These are phyloP conservation scores for Nematopogon swammerdamellus DNA, from an alignment of 2,888 invertebrate genomes.

Conservation along the genomic window DNA sequence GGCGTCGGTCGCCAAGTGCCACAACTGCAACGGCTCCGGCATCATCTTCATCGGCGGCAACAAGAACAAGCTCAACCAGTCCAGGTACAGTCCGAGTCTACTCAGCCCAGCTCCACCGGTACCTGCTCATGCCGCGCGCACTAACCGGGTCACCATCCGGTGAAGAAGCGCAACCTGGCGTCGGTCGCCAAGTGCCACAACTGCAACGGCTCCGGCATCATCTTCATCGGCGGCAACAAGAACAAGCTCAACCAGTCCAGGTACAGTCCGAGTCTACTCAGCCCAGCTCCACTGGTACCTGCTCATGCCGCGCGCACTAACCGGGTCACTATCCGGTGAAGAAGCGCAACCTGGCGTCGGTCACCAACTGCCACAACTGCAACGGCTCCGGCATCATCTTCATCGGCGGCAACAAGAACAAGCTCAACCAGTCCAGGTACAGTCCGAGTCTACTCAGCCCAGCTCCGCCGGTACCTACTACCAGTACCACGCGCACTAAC, in stretches of 20 bases:
- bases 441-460: too few species aligned
- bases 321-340: slow-evolving; percentile 75
- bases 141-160: slow-evolving; percentile 72
- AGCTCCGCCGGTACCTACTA: too few species aligned
- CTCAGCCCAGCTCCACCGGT: too few species aligned
- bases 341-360: slow-evolving; percentile 76
- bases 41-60: slow-evolving; percentile 75
- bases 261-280: too few species aligned
- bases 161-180: slow-evolving; percentile 78
- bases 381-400: slow-evolving; percentile 86
- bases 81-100: too few species aligned
- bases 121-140: too few species aligned
- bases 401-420: slow-evolving; percentile 64
- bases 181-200: slow-evolving; percentile 86
- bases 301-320: too few species aligned
- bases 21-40: slow-evolving; percentile 86
- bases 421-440: slow-evolving; percentile 52
- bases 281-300: too few species aligned
- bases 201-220: slow-evolving; percentile 85
- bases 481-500: too few species aligned
- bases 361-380: slow-evolving; percentile 86
- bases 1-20: slow-evolving; percentile 82
- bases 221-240: slow-evolving; percentile 70
- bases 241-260: slow-evolving; percentile 56
- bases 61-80: slow-evolving; percentile 57